A percentile compares a stretch with the other conserved stretches of the same genome.
phyloP scores from a whole-genome alignment of 2,113 vertebrate species.

The Rallus limicola region DNA sequence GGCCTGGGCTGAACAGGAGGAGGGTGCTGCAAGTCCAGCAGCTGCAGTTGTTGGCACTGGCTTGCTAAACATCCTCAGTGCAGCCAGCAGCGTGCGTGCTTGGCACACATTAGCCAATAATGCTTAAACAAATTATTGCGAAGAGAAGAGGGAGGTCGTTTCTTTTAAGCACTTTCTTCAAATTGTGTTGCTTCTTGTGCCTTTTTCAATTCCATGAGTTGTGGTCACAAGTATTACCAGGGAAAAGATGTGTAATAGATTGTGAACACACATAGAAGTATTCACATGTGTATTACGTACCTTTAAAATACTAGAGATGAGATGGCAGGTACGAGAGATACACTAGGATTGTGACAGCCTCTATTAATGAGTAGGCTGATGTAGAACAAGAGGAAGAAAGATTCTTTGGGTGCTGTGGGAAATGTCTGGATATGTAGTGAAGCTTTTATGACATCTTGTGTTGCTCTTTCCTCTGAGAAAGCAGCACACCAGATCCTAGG shows the following conservation, averaged over 20 bases:
- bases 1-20: constrained; percentile 67
- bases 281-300: background rate
- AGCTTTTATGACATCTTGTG: background rate
- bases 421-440: background rate
- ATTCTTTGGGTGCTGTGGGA: background rate
- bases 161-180: constrained; percentile 25
- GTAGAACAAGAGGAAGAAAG: background rate
- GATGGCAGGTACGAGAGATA: background rate
- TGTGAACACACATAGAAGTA: too few species aligned
- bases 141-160: constrained; percentile 59
- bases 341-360: background rate
- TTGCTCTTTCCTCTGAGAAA: background rate
- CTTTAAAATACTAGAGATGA: background rate
- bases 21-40: constrained; percentile 77
- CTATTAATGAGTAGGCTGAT: background rate
- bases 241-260: background rate
- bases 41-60: constrained; percentile 82
- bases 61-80: constrained; percentile 68
- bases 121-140: constrained; percentile 75
- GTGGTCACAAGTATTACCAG: background rate
- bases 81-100: constrained; percentile 72
- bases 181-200: background rate
- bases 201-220: background rate
- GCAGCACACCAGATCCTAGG: background rate
- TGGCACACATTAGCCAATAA: constrained; percentile 74